Base-by-base conservation (phyloP, 2,797 vertebrate genomes). In the Muscicapa striata region DNA sequence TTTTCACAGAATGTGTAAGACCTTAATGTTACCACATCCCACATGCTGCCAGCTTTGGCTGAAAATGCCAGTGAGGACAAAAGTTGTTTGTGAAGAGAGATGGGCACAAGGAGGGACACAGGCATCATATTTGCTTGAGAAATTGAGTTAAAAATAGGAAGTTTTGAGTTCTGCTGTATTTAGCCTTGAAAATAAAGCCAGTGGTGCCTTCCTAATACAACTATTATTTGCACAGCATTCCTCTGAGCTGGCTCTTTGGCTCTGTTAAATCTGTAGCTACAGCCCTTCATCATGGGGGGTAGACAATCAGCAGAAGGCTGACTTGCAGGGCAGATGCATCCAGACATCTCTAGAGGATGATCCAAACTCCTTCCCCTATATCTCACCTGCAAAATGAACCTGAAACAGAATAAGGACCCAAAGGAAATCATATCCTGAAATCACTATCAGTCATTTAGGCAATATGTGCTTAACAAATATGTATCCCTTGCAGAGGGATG, bases 121-220 rank as follows among this genome's bases (percentile, higher is more conserved):
- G 29, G 14, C 2, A 0, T 32, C 40, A 6, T 69, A 16, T 78
- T 95, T 86, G 92, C 62, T 64, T 72, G 64, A 67, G 57, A 74
- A 94, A 80, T 15, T 3, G n/a, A 58, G 52, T 15, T 84, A 27
- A 93, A 95, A 90, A 68, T 83, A 74, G 38, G 13, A 87, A 72
- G 20, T 80, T 91, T 89, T 72, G 36, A 81, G 32, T 26, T 75
- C 54, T 87, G n/a, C 62, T 89, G 10, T 64, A 52, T 83, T 62
- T 90, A 92, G 52, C 23, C 43, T 54, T 89, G 51, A 62, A 85
- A 84, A 73, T 64, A 64, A 77, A 85, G 62, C 58, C 11, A 17
- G 9, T 51, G 58, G 30, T 2, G 7, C 12, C 22, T 95, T 64
- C 41, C 26, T 90, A 11, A 27, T 58, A 4, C 14, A 62, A 45